A percentile compares a stretch with the other conserved stretches of the same genome.
These are phyloP conservation scores for Hylomyscus alleni DNA, from an alignment of 2,797 vertebrate species.

Conservation along the genomic window DNA sequence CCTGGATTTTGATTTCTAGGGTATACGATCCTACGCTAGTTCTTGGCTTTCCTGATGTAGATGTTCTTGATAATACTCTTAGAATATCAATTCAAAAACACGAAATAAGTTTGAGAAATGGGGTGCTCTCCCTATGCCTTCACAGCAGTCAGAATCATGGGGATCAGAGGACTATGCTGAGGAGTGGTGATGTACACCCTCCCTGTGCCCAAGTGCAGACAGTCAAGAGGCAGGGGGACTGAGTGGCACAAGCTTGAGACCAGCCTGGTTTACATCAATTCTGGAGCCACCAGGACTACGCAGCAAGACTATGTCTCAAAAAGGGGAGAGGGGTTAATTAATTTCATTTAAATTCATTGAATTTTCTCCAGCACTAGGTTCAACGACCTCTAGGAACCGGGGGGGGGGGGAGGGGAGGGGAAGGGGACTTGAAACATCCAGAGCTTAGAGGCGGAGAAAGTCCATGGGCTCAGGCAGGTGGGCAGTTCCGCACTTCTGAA, in stretches of 20 bases:
- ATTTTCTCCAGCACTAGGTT: background rate
- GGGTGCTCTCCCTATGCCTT: background rate
- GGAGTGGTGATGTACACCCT: background rate
- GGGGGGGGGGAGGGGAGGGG: too few relatives aligned
- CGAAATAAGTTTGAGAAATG: slow-evolving; percentile 4
- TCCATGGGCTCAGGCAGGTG: background rate
- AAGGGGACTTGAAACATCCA: background rate
- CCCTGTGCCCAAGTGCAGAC: too few relatives aligned
- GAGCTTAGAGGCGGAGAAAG: background rate
- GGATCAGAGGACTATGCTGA: slow-evolving; percentile 15
- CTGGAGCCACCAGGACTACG: background rate
- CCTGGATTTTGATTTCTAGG: background rate
- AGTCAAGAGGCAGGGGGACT: background rate
- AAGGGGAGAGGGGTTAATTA: background rate
- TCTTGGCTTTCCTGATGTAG: background rate
- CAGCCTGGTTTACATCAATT: background rate
- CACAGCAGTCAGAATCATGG: background rate
- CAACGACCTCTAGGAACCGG: background rate
- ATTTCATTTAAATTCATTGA: background rate
- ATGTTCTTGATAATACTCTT: background rate
- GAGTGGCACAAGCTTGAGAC: background rate
- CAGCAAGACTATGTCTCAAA: background rate
- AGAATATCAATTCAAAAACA: background rate
- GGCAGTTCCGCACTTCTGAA: background rate
- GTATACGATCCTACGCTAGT: background rate